These are phyloP conservation scores for Crypturellus tataupa DNA, from an alignment of 2,797 vertebrate species.

Conservation along the genomic window DNA sequence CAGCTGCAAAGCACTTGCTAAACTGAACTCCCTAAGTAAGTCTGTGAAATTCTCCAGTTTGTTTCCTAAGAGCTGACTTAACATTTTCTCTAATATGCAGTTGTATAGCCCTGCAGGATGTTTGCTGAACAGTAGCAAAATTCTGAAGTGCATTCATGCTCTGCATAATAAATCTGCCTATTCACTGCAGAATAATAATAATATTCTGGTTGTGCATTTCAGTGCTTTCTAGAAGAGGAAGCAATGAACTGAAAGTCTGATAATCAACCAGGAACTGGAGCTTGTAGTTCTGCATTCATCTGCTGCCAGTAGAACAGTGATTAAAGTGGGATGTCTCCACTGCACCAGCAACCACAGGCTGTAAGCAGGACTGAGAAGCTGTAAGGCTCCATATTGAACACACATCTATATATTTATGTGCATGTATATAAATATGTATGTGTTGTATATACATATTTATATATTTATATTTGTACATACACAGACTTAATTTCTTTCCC, in stretches of 20 bases:
- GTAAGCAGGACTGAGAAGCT: not conserved
- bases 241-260: conserved; percentile 29
- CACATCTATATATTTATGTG: not conserved
- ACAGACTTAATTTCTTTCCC: not conserved
- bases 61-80: conserved; percentile 46
- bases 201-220: conserved; percentile 9
- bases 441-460: too few species aligned
- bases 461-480: too few species aligned
- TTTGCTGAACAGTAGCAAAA: conserved; percentile 55
- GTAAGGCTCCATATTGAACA: not conserved
- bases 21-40: not conserved
- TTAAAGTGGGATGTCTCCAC: not conserved
- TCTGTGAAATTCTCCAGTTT: not conserved
- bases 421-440: too few species aligned
- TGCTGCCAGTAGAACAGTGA: not conserved
- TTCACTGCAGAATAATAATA: conserved; percentile 42
- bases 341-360: not conserved
- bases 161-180: conserved; percentile 48
- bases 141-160: not conserved
- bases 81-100: conserved; percentile 12
- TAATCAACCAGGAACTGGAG: conserved; percentile 54
- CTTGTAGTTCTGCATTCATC: conserved; percentile 38
- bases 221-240: conserved; percentile 44
- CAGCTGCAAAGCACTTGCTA: not conserved
- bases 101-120: not conserved